Evolutionary conservation across 2,888 invertebrate genomes (phyloP).

Genomic region (Limnephilus lunatus): DNA sequence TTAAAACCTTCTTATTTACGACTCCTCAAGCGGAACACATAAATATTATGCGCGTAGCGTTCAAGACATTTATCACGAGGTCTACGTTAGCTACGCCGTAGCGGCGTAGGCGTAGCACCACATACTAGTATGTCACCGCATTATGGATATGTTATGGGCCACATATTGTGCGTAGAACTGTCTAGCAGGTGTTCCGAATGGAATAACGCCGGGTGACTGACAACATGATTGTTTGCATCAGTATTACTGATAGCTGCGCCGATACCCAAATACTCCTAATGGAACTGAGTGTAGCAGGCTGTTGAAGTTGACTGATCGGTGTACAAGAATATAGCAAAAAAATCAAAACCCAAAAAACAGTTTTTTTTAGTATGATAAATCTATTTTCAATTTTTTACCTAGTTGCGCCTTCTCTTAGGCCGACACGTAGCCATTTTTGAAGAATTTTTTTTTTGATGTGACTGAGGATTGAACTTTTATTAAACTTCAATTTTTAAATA

Average conservation of each 20-base stretch:
- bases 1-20: neutral
- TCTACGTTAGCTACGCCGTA: neutral
- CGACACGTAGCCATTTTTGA: too few relatives aligned
- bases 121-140: neutral
- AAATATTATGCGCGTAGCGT: constrained; percentile 16
- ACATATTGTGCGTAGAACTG: neutral
- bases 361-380: too few relatives aligned
- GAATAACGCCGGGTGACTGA: constrained; percentile 6
- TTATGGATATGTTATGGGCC: neutral
- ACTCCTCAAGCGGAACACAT: neutral
- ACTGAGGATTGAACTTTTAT: too few relatives aligned
- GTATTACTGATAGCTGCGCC: neutral
- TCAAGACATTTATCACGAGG: neutral
- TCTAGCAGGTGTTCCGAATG: constrained; percentile 6
- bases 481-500: too few relatives aligned
- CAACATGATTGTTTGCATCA: neutral
- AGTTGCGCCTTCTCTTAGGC: too few relatives aligned
- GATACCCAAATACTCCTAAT: neutral
- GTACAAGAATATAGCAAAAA: neutral
- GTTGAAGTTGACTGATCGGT: neutral
- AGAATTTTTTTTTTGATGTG: too few relatives aligned
- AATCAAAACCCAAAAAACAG: too few relatives aligned
- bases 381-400: too few relatives aligned
- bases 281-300: neutral
- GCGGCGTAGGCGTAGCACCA: neutral